Conservation (phyloP, 2,888 invertebrate species). For the Slavum lentiscoides region DNA sequence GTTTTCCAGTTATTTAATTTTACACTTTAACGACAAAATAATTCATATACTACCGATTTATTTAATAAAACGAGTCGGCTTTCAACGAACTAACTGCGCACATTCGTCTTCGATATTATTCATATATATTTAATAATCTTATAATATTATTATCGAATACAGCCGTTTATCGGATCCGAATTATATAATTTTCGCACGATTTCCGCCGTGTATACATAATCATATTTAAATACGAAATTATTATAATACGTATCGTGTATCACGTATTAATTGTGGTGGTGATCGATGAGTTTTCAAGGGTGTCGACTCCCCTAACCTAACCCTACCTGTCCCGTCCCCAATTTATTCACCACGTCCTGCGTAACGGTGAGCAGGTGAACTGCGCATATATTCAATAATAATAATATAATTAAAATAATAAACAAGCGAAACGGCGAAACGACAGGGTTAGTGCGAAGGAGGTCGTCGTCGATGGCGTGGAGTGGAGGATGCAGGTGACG, state of each 20-base stretch:
- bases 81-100: too few species aligned
- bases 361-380: slow-evolving; percentile 1
- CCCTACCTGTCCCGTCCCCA: not conserved
- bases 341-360: not conserved
- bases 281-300: slow-evolving; percentile 22
- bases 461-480: not conserved
- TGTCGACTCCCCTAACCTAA: not conserved
- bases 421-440: not conserved
- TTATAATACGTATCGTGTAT: not conserved
- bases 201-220: not conserved
- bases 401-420: not conserved
- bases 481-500: too few species aligned
- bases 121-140: too few species aligned
- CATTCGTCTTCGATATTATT: too few species aligned
- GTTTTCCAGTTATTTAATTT: too few species aligned
- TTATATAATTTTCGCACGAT: too few species aligned
- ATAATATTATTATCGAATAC: too few species aligned
- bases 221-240: slow-evolving; percentile 1
- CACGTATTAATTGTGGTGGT: not conserved
- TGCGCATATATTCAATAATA: not conserved
- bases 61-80: too few species aligned
- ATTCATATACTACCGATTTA: too few species aligned
- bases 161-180: too few species aligned
- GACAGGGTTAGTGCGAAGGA: not conserved
- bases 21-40: too few species aligned